phyloP scores from a whole-genome alignment of 2,797 vertebrate species.

The Stomatorhinus walkeri region DNA sequence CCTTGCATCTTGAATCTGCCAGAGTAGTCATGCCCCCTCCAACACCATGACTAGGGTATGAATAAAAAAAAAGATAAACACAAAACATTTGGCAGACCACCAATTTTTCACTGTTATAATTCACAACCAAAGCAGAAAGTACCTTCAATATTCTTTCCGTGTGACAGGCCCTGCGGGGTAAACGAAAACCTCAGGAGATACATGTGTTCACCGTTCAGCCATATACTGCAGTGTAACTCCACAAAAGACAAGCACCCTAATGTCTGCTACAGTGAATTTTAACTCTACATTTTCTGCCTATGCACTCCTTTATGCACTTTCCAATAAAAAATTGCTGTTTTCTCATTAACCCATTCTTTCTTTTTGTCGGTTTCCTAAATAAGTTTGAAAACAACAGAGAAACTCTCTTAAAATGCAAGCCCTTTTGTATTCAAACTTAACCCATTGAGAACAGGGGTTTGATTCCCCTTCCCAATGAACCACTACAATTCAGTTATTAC shows the following conservation, averaged over 20 bases:
- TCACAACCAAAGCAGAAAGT: background rate
- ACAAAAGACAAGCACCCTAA: background rate
- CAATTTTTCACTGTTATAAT: background rate
- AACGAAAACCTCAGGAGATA: background rate
- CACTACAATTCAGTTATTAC: background rate
- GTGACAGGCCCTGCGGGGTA: background rate
- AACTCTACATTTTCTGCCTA: background rate
- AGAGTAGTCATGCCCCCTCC: background rate
- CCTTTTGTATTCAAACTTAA: background rate
- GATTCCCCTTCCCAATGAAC: background rate
- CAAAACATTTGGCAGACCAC: background rate
- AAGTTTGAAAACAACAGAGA: background rate
- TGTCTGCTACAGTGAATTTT: background rate
- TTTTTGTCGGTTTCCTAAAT: background rate
- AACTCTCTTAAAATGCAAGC: background rate
- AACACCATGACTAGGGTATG: background rate
- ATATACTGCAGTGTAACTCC: background rate
- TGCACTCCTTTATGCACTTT: background rate
- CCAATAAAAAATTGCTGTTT: background rate
- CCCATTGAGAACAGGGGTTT: background rate
- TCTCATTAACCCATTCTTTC: background rate
- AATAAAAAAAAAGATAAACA: background rate
- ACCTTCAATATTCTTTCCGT: background rate
- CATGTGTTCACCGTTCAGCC: background rate
- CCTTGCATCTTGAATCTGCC: background rate